phyloP scores from a whole-genome alignment of 1,140 invertebrate species.

The Medauroidea extradentata region DNA sequence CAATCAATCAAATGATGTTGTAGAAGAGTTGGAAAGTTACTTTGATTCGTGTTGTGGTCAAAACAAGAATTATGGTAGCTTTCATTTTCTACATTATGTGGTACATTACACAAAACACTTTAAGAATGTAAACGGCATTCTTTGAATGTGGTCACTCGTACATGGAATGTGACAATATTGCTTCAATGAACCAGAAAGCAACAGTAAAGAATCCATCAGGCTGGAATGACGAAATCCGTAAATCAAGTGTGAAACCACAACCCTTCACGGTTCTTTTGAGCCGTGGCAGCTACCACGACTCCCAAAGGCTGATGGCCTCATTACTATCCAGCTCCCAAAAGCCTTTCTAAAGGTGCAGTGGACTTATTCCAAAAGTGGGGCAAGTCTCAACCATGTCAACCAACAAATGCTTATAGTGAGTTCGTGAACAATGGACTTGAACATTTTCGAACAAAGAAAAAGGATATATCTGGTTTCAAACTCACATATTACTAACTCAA shows the following conservation, averaged over 20 bases:
- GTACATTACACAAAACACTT: conserved; percentile 6
- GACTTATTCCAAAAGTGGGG: too few species aligned
- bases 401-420: too few species aligned
- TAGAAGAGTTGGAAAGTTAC: neutral
- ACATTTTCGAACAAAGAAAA: too few species aligned
- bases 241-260: neutral
- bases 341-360: too few species aligned
- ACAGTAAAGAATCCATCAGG: conserved; percentile 1
- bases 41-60: neutral
- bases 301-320: too few species aligned
- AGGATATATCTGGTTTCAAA: too few species aligned
- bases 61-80: conserved; percentile 2
- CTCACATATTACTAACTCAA: too few species aligned
- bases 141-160: conserved; percentile 10
- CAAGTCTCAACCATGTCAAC: too few species aligned
- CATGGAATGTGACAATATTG: conserved; percentile 18
- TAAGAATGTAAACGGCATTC: conserved; percentile 4
- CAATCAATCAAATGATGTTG: neutral
- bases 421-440: too few species aligned
- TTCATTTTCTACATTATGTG: conserved; percentile 5
- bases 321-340: too few species aligned
- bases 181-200: conserved; percentile 8
- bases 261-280: conserved; percentile 7
- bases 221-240: neutral
- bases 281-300: too few species aligned